These are phyloP conservation scores for Pteria penguin DNA, from an alignment of 2,888 invertebrate genomes.

Conservation along the genomic window DNA sequence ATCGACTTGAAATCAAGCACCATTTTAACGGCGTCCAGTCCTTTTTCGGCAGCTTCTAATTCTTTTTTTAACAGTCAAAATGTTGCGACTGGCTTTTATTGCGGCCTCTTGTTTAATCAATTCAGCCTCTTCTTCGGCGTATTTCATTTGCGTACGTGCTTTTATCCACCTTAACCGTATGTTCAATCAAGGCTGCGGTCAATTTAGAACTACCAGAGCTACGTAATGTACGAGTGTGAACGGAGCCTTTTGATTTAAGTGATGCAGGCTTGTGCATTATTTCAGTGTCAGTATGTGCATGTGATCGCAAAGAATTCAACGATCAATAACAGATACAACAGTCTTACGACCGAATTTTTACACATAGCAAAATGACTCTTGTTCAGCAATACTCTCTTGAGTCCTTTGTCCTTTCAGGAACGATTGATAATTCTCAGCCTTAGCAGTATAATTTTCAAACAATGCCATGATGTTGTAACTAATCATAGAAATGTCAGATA, in stretches of 20 bases:
- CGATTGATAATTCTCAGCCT: background rate
- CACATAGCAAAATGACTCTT: background rate
- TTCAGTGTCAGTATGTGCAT: background rate
- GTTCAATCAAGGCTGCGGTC: background rate
- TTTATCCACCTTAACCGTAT: background rate
- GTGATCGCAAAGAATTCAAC: background rate
- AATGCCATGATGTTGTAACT: background rate
- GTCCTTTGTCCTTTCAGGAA: background rate
- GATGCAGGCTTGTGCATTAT: background rate
- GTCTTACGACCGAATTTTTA: background rate
- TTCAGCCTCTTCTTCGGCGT: constrained; percentile 5
- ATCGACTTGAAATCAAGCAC: background rate
- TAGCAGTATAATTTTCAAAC: background rate
- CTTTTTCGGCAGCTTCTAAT: background rate
- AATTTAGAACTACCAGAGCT: background rate
- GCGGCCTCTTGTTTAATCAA: constrained; percentile 9
- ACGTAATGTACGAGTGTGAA: background rate
- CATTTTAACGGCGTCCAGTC: background rate
- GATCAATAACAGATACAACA: background rate
- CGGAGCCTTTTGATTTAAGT: background rate
- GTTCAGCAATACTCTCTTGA: background rate
- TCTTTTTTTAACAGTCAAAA: constrained; percentile 4
- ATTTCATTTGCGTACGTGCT: background rate
- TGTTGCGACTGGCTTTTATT: background rate
- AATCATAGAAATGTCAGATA: background rate